Percentiles rank a stretch among this genome's conserved stretches.
phyloP scores from a whole-genome alignment of 2,888 invertebrate genomes.

The Hetaerina titia region DNA sequence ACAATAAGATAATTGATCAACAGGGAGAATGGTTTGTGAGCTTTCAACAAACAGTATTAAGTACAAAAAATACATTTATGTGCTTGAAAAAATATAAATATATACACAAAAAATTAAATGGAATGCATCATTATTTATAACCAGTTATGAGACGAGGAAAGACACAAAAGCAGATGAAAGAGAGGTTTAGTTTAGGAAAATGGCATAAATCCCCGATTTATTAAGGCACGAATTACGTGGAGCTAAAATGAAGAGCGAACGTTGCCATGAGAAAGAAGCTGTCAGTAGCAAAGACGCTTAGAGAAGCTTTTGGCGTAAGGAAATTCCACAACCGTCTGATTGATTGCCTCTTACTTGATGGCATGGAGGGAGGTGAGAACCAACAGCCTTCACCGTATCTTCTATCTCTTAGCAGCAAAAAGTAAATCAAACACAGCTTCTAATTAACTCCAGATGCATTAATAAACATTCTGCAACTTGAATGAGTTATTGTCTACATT shows the following conservation, averaged over 20 bases:
- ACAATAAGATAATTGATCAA: no score
- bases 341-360: background rate
- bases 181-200: background rate
- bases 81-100: no score
- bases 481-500: constrained; percentile 7
- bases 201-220: background rate
- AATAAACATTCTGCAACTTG: background rate
- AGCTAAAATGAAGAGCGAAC: background rate
- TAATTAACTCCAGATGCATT: constrained; percentile 8
- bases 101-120: background rate
- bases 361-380: background rate
- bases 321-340: background rate
- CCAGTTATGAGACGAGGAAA: background rate
- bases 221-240: background rate
- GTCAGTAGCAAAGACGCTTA: background rate
- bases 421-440: constrained; percentile 27
- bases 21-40: no score
- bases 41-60: no score
- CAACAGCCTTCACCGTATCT: background rate
- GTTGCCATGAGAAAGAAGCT: background rate
- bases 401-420: background rate
- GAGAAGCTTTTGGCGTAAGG: background rate
- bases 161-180: background rate
- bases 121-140: background rate
- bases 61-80: no score